Evolutionary conservation across 2,888 invertebrate genomes (phyloP).

Genomic region (Nemotelus nigrinus): DNA sequence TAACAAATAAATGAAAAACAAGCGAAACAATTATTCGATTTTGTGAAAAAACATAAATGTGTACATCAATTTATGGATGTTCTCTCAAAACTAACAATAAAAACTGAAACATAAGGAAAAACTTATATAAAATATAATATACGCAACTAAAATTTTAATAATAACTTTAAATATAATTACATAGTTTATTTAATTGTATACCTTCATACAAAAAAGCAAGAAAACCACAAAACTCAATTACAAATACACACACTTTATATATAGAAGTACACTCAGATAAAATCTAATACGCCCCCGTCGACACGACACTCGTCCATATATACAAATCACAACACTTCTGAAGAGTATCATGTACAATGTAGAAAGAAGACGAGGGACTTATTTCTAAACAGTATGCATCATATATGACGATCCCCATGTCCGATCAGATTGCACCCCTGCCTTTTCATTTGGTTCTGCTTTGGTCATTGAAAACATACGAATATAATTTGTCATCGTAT

Average conservation of each 20-base stretch:
- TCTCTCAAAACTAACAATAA: constrained; percentile 39
- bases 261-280: constrained; percentile 4
- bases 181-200: constrained; percentile 43
- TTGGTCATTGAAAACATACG: background rate
- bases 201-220: constrained; percentile 19
- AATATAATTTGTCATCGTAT: background rate
- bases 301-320: background rate
- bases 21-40: constrained; percentile 28
- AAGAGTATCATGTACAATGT: too few species aligned
- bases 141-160: constrained; percentile 30
- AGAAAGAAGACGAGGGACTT: too few species aligned
- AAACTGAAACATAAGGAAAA: constrained; percentile 26
- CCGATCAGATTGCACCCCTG: background rate
- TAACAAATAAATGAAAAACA: constrained; percentile 19
- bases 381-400: background rate
- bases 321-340: background rate
- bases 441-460: background rate
- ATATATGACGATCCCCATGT: background rate
- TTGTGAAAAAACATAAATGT: constrained; percentile 38
- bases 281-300: background rate
- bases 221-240: constrained; percentile 8
- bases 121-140: constrained; percentile 34
- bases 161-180: constrained; percentile 31
- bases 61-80: constrained; percentile 51
- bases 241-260: constrained; percentile 17